Evolutionary conservation across 2,888 invertebrate species (phyloP), one percentile per base, ranked within the genome.

Genomic region (Halocaridina rubra): DNA sequence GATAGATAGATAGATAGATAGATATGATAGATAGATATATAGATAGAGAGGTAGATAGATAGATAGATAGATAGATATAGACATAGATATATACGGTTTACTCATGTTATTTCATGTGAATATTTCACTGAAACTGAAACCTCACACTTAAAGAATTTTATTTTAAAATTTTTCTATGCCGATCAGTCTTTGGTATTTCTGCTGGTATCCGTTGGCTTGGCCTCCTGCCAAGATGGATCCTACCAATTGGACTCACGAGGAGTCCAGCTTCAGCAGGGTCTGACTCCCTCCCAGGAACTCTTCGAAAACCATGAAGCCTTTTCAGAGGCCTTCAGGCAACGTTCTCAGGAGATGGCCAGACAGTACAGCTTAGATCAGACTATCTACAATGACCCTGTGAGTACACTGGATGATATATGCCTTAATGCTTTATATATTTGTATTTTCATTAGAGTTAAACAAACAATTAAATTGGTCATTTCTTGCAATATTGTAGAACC

Each of bases 241-340:
- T 72, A 59, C 24, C 22, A 30, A 30, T 27, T 81, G 33, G 74
- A 81, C 39, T 81, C 80, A 19, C 46, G 74, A 29, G 80, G 80
- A 7, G 80, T 81, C n/a, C 61, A 81, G 24, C 19, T 61, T 19
- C 32, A 74, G 22, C 72, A 61, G 22, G 80, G 80, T 8, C 74
- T 81, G 61, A 57, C 59, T 24, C 80, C 80, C 7, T 22, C 74
- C 16, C 32, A 3, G 10, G 27, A 72, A 19, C 39, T 74, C 39
- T 67, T 72, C 16, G 32, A 80, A 13, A 80, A 72, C 39, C 72
- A 80, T 64, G 59, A 24, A n/a, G 71, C 30, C 13, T 72, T 57
- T 39, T 64, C 80, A 10, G 59, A 81, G 39, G 61, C 61, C 64
- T 57, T 24, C 72, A 59, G 30, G 16, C 57, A 53, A 5, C 53